Evolutionary conservation across 2,113 vertebrate species (phyloP), one percentile per base, ranked within the genome.

Genomic region (Myotis brandtii): DNA sequence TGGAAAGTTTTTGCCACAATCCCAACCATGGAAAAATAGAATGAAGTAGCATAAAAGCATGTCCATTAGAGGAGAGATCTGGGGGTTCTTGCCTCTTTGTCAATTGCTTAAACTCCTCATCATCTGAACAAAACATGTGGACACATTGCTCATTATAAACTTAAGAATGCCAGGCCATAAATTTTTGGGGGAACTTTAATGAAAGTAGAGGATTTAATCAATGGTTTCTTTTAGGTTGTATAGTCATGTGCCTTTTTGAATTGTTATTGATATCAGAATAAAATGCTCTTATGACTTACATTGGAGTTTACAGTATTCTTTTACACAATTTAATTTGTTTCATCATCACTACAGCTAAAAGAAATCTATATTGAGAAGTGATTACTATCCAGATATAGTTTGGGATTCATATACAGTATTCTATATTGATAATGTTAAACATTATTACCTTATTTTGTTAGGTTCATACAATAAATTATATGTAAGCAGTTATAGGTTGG

Each of bases 351-450:
- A 66, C 10, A n/a, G 40, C 30, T 79, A 27, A 21, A 93, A 80
- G 13, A 89, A 52, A 89, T 81, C 13, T 79, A n/a, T 62, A 69
- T 12, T 23, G 21, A 88, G 52, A 80, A 90, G 9, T 46, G 40
- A 43, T 86, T 75, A 84, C 2, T 52, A 59, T 30, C 25, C 14
- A 73, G 46, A 43, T 59, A 16, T 59, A 76, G 17, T 95, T 83
- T 86, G 62, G 11, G 2, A 8, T 67, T 94, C 66, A 79, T 23
- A 72, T 3, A 83, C 4, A 32, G 4, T 69, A 27, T 46, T 27
- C 11, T 85, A 23, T 70, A n/a, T 67, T 70, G 14, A 40, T 67
- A 93, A 72, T 82, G 23, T 69, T 92, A 94, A 87, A 91, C 13
- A 85, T 69, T 66, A 82, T 56, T 69, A 59, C 3, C 9, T 54